Conservation (phyloP, 2,888 invertebrate species). For the Lasioglossum marginatum region DNA sequence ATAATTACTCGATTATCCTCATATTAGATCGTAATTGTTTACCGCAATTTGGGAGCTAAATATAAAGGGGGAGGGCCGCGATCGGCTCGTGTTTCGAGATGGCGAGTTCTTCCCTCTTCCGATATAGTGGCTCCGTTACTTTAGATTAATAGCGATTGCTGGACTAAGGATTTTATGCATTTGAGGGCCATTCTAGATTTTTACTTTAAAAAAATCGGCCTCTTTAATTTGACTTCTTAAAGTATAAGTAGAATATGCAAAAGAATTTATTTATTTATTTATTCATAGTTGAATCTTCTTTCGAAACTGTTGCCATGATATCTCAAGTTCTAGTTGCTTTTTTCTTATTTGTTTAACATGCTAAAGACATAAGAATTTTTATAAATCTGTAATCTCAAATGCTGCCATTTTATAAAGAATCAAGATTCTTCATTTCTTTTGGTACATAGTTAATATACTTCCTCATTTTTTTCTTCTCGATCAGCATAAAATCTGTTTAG, state of each 20-base stretch:
- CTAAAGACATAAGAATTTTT: neutral
- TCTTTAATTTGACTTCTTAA: neutral
- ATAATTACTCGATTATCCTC: slow-evolving; percentile 80
- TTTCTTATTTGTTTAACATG: neutral
- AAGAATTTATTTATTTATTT: too few species aligned
- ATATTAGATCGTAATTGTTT: slow-evolving; percentile 78
- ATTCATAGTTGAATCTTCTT: neutral
- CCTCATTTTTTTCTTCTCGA: neutral
- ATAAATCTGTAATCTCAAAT: too few species aligned
- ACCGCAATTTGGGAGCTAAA: slow-evolving; percentile 74
- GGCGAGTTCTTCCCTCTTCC: neutral
- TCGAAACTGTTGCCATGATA: neutral
- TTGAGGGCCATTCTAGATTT: neutral
- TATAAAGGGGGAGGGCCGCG: slow-evolving; percentile 48
- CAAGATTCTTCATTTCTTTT: neutral
- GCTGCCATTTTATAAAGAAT: neutral
- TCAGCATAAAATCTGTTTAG: neutral
- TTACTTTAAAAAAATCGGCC: neutral
- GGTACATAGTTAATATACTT: neutral
- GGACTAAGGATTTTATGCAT: neutral
- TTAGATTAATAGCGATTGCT: slow-evolving; percentile 65
- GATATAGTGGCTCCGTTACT: neutral
- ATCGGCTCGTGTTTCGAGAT: slow-evolving; percentile 59
- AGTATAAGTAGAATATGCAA: neutral
- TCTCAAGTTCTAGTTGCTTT: too few species aligned